Evolutionary conservation across 2,797 vertebrate genomes (phyloP).

Genomic region (Lepidocolaptes lacrymiger): DNA sequence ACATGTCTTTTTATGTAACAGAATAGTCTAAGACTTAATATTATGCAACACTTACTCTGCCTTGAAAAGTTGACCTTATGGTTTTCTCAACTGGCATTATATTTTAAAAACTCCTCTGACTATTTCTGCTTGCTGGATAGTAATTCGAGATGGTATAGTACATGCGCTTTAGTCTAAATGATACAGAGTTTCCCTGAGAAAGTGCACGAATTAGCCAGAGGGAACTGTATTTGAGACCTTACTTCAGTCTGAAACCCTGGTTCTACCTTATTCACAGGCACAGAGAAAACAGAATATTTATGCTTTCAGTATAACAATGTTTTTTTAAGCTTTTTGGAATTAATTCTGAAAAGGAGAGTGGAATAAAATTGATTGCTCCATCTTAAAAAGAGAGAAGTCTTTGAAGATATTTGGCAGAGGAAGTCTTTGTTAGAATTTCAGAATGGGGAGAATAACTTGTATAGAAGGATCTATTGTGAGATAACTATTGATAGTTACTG

Average conservation of each 20-base stretch:
- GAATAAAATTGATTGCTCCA: neutral
- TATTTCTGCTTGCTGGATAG: constrained; percentile 12
- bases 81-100: neutral
- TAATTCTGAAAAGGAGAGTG: neutral
- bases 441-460: neutral
- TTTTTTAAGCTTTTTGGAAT: neutral
- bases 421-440: neutral
- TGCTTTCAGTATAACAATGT: neutral
- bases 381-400: neutral
- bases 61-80: neutral
- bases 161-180: neutral
- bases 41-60: neutral
- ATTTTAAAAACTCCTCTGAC: neutral
- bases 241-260: neutral
- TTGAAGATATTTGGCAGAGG: neutral
- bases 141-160: neutral
- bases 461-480: neutral
- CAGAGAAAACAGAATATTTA: neutral
- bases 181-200: neutral
- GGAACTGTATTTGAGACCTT: neutral
- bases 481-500: neutral
- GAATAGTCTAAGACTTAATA: neutral
- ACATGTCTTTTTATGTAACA: neutral
- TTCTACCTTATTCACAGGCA: neutral
- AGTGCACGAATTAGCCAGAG: neutral